These are phyloP conservation scores for Metopia argyrocephala DNA, from an alignment of 2,888 invertebrate genomes.

Conservation along the genomic window DNA sequence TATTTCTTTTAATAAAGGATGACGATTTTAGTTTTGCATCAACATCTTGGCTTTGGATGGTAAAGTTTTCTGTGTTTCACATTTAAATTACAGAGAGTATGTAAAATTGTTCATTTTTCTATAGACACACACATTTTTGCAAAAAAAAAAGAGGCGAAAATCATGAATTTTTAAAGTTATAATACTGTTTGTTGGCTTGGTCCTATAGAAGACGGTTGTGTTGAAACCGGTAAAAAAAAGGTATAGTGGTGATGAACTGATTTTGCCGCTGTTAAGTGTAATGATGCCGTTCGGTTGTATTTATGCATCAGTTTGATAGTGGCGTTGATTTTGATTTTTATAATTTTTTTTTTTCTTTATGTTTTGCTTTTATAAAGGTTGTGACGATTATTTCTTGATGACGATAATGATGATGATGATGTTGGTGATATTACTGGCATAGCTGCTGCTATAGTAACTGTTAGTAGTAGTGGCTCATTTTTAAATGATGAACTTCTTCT, in stretches of 20 bases:
- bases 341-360: background rate
- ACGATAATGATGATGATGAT: constrained; percentile 63
- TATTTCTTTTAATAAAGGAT: constrained; percentile 22
- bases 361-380: constrained; percentile 49
- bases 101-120: no score
- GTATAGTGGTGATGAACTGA: constrained; percentile 58
- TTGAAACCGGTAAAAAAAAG: no score
- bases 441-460: constrained; percentile 13
- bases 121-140: no score
- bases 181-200: constrained; percentile 35
- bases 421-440: constrained; percentile 36
- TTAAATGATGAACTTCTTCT: constrained; percentile 23
- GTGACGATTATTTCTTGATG: constrained; percentile 64
- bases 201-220: no score
- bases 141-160: constrained; percentile 24
- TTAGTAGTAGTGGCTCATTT: constrained; percentile 23
- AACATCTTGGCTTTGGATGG: no score
- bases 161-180: constrained; percentile 30
- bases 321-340: background rate
- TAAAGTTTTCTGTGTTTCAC: no score
- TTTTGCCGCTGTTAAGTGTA: constrained; percentile 56
- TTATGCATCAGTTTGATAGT: constrained; percentile 19
- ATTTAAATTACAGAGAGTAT: no score
- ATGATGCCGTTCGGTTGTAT: constrained; percentile 43
- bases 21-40: constrained; percentile 18